phyloP scores from a whole-genome alignment of 2,113 vertebrate species.

The Lagopus leucura region DNA sequence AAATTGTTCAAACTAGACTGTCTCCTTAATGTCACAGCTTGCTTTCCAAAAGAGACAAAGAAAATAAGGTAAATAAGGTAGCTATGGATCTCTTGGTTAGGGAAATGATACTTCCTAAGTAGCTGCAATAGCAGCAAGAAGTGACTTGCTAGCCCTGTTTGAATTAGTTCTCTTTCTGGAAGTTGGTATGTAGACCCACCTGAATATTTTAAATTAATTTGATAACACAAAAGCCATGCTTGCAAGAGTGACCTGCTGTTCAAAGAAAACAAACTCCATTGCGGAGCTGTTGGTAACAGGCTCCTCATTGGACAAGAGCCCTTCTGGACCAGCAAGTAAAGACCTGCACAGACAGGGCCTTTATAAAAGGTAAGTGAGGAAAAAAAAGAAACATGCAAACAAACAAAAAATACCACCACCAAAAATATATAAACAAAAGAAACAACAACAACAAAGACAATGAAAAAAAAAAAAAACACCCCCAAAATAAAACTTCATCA shows the following conservation, averaged over 20 bases:
- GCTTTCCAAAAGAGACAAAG: background rate
- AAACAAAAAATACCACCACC: background rate
- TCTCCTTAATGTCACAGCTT: background rate
- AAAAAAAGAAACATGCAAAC: background rate
- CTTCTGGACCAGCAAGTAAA: background rate
- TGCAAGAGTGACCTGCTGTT: background rate
- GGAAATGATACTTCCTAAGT: background rate
- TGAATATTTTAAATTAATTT: slow-evolving; percentile 6
- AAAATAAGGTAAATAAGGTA: background rate
- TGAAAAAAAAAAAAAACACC: background rate
- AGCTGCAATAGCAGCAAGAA: background rate
- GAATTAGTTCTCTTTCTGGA: background rate
- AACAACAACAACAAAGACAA: background rate
- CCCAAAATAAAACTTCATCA: background rate
- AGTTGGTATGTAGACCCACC: background rate
- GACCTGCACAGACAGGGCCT: background rate
- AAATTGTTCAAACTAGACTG: background rate
- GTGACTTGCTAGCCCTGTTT: background rate
- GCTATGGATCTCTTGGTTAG: background rate
- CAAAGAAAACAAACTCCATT: background rate
- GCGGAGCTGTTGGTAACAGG: background rate
- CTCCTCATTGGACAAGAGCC: background rate
- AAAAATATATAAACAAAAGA: background rate
- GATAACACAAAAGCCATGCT: background rate
- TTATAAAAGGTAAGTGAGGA: background rate